phyloP scores from a whole-genome alignment of 2,888 invertebrate species.

The Nephrotoma flavescens region DNA sequence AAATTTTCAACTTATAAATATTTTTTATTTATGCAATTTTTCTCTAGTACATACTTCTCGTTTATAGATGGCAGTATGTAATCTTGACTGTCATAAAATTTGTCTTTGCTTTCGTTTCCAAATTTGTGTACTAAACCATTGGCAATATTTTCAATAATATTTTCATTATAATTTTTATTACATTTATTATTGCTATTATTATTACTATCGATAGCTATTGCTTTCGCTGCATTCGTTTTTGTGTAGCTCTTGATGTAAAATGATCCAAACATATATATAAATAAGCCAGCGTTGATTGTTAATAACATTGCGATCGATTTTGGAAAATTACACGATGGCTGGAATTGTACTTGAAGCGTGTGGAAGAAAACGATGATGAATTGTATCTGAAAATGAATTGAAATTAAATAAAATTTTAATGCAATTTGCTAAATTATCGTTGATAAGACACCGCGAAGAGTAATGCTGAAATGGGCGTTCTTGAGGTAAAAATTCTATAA shows the following conservation, averaged over 20 bases:
- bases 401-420: conserved; percentile 7
- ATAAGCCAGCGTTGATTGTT: conserved; percentile 49
- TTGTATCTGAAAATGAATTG: conserved; percentile 43
- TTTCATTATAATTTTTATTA: not conserved
- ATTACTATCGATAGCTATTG: not conserved
- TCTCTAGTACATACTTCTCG: not conserved
- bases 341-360: conserved; percentile 46
- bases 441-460: too few relatives aligned
- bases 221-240: not conserved
- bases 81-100: not conserved
- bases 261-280: conserved; percentile 62
- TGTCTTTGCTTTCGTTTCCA: not conserved
- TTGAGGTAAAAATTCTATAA: too few relatives aligned
- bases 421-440: not conserved
- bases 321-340: conserved; percentile 54
- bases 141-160: not conserved
- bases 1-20: not conserved
- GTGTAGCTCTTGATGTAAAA: conserved; percentile 55
- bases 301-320: conserved; percentile 52
- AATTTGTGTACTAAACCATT: not conserved
- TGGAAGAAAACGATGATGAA: conserved; percentile 63
- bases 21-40: not conserved
- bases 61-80: not conserved
- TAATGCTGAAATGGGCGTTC: too few relatives aligned
- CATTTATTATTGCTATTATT: not conserved